Evolutionary conservation across 1,140 invertebrate species (phyloP), one percentile per base, ranked within the genome.

Genomic region (Hylaeus anthracinus): DNA sequence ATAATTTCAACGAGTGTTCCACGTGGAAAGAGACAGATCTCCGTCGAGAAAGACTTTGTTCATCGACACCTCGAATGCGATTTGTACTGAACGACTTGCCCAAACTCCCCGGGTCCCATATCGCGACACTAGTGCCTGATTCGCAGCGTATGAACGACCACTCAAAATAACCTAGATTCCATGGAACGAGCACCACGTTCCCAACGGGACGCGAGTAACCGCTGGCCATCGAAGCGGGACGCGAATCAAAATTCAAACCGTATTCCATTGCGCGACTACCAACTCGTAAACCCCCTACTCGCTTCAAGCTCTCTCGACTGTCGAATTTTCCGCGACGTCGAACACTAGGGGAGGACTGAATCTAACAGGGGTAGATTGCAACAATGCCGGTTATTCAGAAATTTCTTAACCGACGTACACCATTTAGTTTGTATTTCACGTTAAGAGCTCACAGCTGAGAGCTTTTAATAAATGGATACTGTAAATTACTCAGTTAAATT

Each of bases 251-350:
- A 76, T 76, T 58, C 66, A 66, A 66, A 66, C 43, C 64, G 43
- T 66, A 66, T 66, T 48, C 64, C 64, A 45, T 5, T 53, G 6
- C 74, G 55, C 45, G 60, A 39, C 76, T 78, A 53, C 15, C 26
- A 12, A 41, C 77, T 80, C 78, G 78, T 80, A 73, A 74, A 80
- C 67, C 65, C 53, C 51, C 45, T 4, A 10, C 37, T 15, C 15
- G 41, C n/a, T 41, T 39, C 10, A 53, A 74, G 63, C 60, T 60
- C 41, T 55, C 53, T 60, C 78, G 71, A 60, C 43, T 61, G 60
- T 26, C 39, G 71, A 80, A 80, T 80, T 80, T 80, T 80, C 71
- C 71, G 37, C 60, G 53, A 80, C 78, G 71, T 74, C 78, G 72
- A 51, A 67, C 67, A 73, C 74, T 53, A 80, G 45, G 45, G 45